These are phyloP conservation scores for Numenius arquata DNA, from an alignment of 2,113 vertebrate genomes.

Conservation along the genomic window DNA sequence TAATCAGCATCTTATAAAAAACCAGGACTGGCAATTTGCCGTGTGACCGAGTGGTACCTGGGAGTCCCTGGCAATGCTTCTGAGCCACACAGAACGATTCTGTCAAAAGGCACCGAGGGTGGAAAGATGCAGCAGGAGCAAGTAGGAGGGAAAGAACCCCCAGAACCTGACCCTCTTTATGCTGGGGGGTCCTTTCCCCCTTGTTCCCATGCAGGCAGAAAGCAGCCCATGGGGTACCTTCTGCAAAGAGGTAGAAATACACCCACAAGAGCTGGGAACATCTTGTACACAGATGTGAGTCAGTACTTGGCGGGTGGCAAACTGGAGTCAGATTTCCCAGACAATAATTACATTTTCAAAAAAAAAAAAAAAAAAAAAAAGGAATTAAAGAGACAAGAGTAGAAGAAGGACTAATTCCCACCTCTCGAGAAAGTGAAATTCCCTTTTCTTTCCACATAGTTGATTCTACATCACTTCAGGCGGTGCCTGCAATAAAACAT, in stretches of 20 bases:
- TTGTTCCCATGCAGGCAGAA: not conserved
- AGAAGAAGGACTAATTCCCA: not conserved
- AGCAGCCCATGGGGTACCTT: not conserved
- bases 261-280: conserved; percentile 8
- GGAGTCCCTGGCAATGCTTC: not conserved
- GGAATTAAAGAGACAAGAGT: not conserved
- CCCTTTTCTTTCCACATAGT: not conserved
- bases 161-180: not conserved
- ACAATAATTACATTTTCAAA: conserved; percentile 26
- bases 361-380: not conserved
- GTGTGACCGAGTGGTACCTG: not conserved
- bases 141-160: not conserved
- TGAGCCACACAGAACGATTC: not conserved
- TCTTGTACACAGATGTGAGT: conserved; percentile 56
- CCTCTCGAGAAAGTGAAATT: not conserved
- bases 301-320: conserved; percentile 40
- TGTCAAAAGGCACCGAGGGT: not conserved
- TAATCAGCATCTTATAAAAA: not conserved
- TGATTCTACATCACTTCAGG: not conserved
- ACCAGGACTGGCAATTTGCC: not conserved
- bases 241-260: not conserved
- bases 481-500: not conserved
- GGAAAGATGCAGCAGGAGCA: not conserved
- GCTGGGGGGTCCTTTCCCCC: not conserved
- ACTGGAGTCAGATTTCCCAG: conserved; percentile 43